phyloP scores from a whole-genome alignment of 1,140 invertebrate genomes.

The honey bee (Apis mellifera) region DNA sequence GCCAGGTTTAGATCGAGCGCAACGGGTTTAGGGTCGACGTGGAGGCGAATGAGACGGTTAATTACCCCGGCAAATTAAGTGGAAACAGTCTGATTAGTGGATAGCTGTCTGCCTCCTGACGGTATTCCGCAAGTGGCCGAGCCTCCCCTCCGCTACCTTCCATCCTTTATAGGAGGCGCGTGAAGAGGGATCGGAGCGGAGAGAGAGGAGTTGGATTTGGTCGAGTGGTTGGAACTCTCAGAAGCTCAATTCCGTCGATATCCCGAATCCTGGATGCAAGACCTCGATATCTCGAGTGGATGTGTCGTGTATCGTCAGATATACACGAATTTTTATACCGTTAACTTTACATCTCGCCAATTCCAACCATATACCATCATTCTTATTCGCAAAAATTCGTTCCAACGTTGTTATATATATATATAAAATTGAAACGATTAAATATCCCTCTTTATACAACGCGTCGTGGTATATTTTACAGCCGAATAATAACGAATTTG shows the following conservation, averaged over 20 bases:
- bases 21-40: constrained; percentile 68
- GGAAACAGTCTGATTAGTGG: constrained; percentile 79
- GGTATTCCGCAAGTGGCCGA: constrained; percentile 61
- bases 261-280: constrained; percentile 38
- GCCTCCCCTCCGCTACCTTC: constrained; percentile 7
- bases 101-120: constrained; percentile 69
- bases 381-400: no score
- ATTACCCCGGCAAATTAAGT: constrained; percentile 80
- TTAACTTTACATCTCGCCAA: no score
- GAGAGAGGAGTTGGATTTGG: not conserved
- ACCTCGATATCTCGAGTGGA: constrained; percentile 34
- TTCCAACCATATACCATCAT: no score
- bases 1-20: constrained; percentile 61
- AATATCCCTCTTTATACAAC: no score
- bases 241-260: constrained; percentile 54
- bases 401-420: no score
- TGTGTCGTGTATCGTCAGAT: not conserved
- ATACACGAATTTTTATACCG: no score
- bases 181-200: not conserved
- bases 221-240: constrained; percentile 36
- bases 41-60: constrained; percentile 76
- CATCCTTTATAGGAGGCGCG: constrained; percentile 54
- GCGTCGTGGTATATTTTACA: no score
- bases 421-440: no score
- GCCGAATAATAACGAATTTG: no score